Evolutionary conservation across 2,888 invertebrate genomes (phyloP), one percentile per base, ranked within the genome.

Genomic region (Bombylius major): DNA sequence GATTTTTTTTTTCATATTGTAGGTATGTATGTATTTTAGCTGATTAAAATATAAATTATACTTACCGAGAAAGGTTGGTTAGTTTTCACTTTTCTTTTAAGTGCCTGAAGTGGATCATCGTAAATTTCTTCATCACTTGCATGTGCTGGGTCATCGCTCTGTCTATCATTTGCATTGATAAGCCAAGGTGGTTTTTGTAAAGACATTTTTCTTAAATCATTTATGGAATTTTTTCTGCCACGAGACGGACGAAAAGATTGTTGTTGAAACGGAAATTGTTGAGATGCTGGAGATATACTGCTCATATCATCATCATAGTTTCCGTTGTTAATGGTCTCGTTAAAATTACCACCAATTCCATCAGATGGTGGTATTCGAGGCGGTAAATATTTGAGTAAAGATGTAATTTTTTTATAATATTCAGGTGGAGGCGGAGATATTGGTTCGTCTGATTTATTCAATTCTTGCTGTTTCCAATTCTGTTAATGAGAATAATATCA

Each of bases 141-240:
- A 31, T 56, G 56, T 45, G 54, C 34, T 46, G 57, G 59, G 48
- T 59, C 59, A 48, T 56, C 59, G 47, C 59, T 56, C 44, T 59
- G 57, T 39, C 58, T 51, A 14, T 56, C 56, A 13, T 31, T 50
- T 31, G 5, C 13, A 13, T 47, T 55, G 32, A 48, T 33, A 47
- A 54, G 56, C 53, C 53, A 39, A 42, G 50, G 44, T 33, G 32
- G 8, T 42, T 54, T 51, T 42, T 56, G 57, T 39, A 55, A 23
- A 9, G 55, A 50, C 12, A 58, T 56, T 48, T 57, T 56, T n/a
- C 56, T 45, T 12, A 59, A 14, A 14, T 48, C 50, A 32, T 47
- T 54, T 47, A 59, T 48, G 1, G 59, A 52, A 49, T 58, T 57
- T 50, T 53, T 56, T 44, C 53, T 59, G 14, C 53, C 53, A 33